Evolutionary conservation across 1,140 invertebrate species (phyloP), one percentile per base, ranked within the genome.

Genomic region (Diplogasteroides magnus): DNA sequence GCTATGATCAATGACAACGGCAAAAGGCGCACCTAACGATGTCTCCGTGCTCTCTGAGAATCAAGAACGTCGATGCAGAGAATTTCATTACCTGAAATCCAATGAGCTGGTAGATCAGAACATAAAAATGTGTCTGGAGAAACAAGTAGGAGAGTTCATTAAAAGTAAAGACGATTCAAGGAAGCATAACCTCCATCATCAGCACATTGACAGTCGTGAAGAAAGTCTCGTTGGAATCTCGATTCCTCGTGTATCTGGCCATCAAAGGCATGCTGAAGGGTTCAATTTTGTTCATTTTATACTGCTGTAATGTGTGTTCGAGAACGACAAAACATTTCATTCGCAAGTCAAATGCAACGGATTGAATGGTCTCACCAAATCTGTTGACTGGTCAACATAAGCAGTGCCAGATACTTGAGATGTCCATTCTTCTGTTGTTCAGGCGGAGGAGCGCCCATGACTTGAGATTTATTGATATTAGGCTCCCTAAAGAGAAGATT

Each of bases 231-330:
- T 60, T 62, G 31, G 74, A 68, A 29, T 69, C 61, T 32, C 72
- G 56, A 60, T 72, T 63, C 58, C 74, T 25, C 14, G 74, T 59
- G 32, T 75, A 75, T 31, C 72, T 60, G 6, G 67, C 74, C 74
- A 75, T 74, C n/a, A 75, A 55, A n/a, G 74, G 74, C 74, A 75
- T 75, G 60, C 71, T 74, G 64, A 57, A 72, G 25, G 19, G n/a
- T 1, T 19, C 27, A 37, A 26, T n/a, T 23, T 31, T 28, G 23
- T 15, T 48, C 19, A 48, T 48, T n/a, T n/a, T n/a, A n/a, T n/a
- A n/a, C n/a, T n/a, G n/a, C n/a, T n/a, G n/a, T n/a, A n/a, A n/a
- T n/a, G n/a, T n/a, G n/a, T n/a, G n/a, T n/a, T n/a, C n/a, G n/a
- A n/a, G n/a, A n/a, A n/a, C n/a, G n/a, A n/a, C n/a, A n/a, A n/a